Evolutionary conservation across 2,888 invertebrate species (phyloP), one percentile per base, ranked within the genome.

Genomic region (Rhabditoides inermis): DNA sequence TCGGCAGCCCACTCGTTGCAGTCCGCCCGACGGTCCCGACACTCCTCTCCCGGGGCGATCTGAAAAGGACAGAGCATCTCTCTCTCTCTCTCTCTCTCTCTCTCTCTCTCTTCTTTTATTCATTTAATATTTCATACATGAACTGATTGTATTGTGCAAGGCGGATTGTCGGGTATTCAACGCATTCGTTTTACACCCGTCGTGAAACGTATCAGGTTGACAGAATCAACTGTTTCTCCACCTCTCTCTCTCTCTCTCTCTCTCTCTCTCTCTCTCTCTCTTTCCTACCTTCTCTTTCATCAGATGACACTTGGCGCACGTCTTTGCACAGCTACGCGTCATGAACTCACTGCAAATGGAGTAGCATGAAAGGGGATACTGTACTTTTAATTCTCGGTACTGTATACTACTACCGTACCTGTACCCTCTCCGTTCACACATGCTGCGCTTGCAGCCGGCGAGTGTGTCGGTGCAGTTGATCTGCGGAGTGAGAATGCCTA

Each of bases 1-100:
- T 68, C 62, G 7, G 56, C 54, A 0, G 65, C 65, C 70, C 70
- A 70, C 41, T 70, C 68, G 7, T 46, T 61, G 51, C 70, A 70
- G 49, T 70, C 70, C 1, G 60, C 56, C 18, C 70, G 51, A 3
- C 68, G 60, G 46, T 70, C 65, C 20, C 63, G 54, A 39, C 69
- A 69, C 40, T 60, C 60, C 37, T 60, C 47, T 35, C 62, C 65
- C 22, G 47, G 51, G 26, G 54, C 45, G 12, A 53, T 55, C 63
- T 64, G 49, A 2, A 57, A 42, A 30, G 27, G 2, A 30, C 2
- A n/a, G n/a, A n/a, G n/a, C n/a, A n/a, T n/a, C n/a, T n/a, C n/a
- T n/a, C n/a, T n/a, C n/a, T n/a, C n/a, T n/a, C n/a, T n/a, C n/a
- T n/a, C n/a, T n/a, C n/a, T n/a, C n/a, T n/a, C n/a, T n/a, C n/a